Base-by-base conservation (phyloP, 2,888 invertebrate species). In the Hydraecia micacea region DNA sequence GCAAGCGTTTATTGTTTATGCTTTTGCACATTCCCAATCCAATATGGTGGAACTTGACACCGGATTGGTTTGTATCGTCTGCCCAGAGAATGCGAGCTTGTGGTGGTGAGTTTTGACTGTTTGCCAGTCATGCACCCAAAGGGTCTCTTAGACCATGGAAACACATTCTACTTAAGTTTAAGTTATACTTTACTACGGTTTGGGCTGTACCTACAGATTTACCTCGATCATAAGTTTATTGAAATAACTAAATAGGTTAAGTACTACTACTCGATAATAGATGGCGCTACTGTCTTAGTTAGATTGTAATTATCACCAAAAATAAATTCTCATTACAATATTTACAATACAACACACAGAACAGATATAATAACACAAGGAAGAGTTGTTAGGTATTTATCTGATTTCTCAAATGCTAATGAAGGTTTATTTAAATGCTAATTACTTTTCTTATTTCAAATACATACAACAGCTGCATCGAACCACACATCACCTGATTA, bases 1-100 rank as follows among this genome's bases (percentile, higher is more conserved):
- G 89, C 88, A 85, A 73, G 82, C 83, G 75, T 85, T 81, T 89
- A 91, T 92, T 91, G 91, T 92, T 89, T 90, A 91, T 91, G 91
- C 89, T 79, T 80, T 80, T 71, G 84, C 83, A 89, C 90, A 92
- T 90, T 89, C 87, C 88, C 89, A 91, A 90, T 89, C 89, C 90
- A 87, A 89, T 80, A 90, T 91, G 91, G 90, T 86, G 84, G 80
- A 49, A 63, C 67, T 79, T 76, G 73, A 70, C 75, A 75, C 74
- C 74, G 70, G 72, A 67, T 75, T 67, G 39, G 52, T 81, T 62
- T 67, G 58, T 80, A 46, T 80, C n/a, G 69, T 73, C 68, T 73
- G 71, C 66, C 66, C 62, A 75, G 77, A 67, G 60, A 18, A 71
- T 28, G 39, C 42, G 13, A 65, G 62, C 58, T 63, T 32, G 28